Conservation (phyloP, 2,797 vertebrate species). For the Macropodus opercularis region DNA sequence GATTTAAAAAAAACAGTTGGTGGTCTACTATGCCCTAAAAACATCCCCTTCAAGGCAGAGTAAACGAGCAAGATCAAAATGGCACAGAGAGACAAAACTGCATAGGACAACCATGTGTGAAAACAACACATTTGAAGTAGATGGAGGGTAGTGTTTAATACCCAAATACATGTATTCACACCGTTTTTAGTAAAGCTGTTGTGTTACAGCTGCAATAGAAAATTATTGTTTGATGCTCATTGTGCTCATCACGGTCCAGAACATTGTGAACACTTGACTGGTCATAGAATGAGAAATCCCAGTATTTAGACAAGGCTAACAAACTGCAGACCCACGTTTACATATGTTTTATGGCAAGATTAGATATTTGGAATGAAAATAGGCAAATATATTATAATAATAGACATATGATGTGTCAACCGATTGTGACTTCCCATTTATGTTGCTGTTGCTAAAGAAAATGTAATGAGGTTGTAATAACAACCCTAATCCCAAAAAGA, state of each 20-base stretch:
- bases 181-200: background rate
- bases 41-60: background rate
- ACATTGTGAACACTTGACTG: background rate
- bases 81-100: background rate
- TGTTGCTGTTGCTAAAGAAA: too few relatives aligned
- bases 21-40: background rate
- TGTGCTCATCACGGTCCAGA: background rate
- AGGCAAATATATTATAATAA: too few relatives aligned
- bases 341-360: too few relatives aligned
- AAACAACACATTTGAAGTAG: background rate
- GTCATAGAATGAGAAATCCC: background rate
- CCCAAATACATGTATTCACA: too few relatives aligned
- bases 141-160: too few relatives aligned
- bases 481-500: too few relatives aligned
- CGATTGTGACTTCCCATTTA: too few relatives aligned
- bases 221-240: background rate
- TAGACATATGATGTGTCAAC: too few relatives aligned
- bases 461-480: too few relatives aligned
- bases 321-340: too few relatives aligned
- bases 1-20: background rate
- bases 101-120: background rate
- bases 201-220: background rate
- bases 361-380: too few relatives aligned
- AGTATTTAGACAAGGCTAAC: too few relatives aligned
- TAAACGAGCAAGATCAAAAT: background rate